Evolutionary conservation across 2,113 vertebrate species (phyloP).

Genomic region (Alligator sinensis): DNA sequence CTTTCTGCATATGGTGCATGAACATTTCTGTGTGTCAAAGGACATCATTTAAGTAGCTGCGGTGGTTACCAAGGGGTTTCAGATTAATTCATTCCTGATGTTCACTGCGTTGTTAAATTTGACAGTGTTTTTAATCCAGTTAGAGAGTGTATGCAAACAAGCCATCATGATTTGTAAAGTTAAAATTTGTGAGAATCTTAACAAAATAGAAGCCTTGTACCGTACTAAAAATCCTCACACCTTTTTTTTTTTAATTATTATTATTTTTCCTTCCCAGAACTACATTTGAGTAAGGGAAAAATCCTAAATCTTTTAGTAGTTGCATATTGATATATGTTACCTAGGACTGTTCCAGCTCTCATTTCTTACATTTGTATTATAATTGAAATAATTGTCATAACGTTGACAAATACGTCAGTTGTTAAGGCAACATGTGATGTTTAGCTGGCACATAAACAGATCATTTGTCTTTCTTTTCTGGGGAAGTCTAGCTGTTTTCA

Average conservation of each 20-base stretch:
- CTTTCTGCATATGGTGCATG: slow-evolving; percentile 31
- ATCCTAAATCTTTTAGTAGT: accelerated
- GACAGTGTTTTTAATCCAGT: slow-evolving; percentile 49
- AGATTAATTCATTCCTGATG: slow-evolving; percentile 65
- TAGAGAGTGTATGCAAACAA: not conserved
- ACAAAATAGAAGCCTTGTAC: not conserved
- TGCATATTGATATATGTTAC: not conserved
- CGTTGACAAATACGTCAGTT: not conserved
- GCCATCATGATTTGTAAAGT: not conserved
- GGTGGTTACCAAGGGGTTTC: slow-evolving; percentile 33
- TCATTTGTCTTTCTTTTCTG: too few relatives aligned
- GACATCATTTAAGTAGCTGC: slow-evolving; percentile 35
- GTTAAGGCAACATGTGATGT: not conserved
- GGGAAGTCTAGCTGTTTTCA: not conserved
- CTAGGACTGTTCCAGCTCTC: not conserved
- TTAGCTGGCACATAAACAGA: too few relatives aligned
- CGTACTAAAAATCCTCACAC: not conserved
- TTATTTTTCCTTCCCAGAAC: not conserved
- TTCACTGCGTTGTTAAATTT: slow-evolving; percentile 59
- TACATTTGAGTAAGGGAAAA: not conserved
- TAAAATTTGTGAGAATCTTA: not conserved
- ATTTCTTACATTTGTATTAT: not conserved
- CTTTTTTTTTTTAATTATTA: not conserved
- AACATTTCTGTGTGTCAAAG: slow-evolving; percentile 1
- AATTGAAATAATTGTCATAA: not conserved